These are phyloP conservation scores for Trichosurus vulpecula DNA, from an alignment of 2,797 vertebrate species.

Conservation along the genomic window DNA sequence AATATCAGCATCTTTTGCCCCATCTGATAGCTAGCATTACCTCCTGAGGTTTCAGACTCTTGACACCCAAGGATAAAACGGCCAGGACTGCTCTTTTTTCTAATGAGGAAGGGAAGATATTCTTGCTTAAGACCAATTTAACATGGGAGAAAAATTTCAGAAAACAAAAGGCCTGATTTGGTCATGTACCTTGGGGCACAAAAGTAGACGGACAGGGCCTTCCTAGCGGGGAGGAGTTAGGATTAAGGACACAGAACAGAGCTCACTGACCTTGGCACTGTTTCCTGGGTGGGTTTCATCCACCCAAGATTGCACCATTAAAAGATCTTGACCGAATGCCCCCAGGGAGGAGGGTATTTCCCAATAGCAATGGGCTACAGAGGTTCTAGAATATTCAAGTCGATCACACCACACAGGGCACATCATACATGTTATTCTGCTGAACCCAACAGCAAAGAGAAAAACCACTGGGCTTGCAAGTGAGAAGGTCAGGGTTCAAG, in stretches of 20 bases:
- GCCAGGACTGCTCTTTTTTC: slow-evolving; percentile 50
- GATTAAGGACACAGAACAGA: neutral
- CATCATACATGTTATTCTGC: too few relatives aligned
- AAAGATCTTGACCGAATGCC: slow-evolving; percentile 15
- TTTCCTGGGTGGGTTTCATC: neutral
- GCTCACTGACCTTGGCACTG: slow-evolving; percentile 15
- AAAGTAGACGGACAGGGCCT: slow-evolving; percentile 21
- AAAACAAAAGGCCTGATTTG: neutral
- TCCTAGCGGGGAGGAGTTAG: neutral
- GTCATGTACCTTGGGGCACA: neutral
- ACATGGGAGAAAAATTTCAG: slow-evolving; percentile 22
- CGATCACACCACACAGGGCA: too few relatives aligned
- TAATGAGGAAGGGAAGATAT: slow-evolving; percentile 18
- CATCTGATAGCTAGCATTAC: slow-evolving; percentile 39
- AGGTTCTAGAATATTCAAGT: neutral
- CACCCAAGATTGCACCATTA: neutral
- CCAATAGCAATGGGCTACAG: neutral
- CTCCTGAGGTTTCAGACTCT: slow-evolving; percentile 61
- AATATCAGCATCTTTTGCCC: slow-evolving; percentile 13
- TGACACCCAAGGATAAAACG: slow-evolving; percentile 60
- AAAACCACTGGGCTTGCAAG: too few relatives aligned
- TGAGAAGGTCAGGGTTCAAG: too few relatives aligned
- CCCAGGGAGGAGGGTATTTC: neutral
- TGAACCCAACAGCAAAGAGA: too few relatives aligned
- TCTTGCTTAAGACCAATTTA: slow-evolving; percentile 43